phyloP scores from a whole-genome alignment of 2,888 invertebrate genomes.

The Dicyrtomina minuta region DNA sequence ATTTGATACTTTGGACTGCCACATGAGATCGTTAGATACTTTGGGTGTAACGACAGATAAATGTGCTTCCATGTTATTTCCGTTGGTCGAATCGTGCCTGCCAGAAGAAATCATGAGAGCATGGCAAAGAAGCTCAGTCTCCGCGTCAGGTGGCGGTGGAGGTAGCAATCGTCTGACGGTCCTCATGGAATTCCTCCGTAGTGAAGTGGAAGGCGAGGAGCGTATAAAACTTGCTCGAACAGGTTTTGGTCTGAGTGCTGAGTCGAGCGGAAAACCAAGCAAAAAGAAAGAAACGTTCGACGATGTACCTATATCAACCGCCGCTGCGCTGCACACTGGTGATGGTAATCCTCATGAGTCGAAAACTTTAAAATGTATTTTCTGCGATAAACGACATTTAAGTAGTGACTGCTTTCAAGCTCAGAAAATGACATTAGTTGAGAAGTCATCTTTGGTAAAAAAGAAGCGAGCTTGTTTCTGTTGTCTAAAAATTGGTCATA shows the following conservation, averaged over 20 bases:
- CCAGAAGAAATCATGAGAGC: too few species aligned
- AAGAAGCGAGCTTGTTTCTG: too few species aligned
- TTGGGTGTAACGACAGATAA: too few species aligned
- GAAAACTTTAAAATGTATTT: too few species aligned
- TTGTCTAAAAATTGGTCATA: too few species aligned
- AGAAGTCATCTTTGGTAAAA: too few species aligned
- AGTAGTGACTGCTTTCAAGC: not conserved
- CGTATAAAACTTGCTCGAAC: slow-evolving; percentile 17
- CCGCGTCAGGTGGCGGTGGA: too few species aligned
- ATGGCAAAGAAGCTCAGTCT: too few species aligned
- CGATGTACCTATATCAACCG: not conserved
- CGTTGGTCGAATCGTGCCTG: too few species aligned
- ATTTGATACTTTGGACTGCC: slow-evolving; percentile 33
- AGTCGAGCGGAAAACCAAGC: too few species aligned
- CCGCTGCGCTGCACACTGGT: not conserved
- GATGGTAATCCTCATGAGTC: not conserved
- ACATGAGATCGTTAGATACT: too few species aligned
- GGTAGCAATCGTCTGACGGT: not conserved
- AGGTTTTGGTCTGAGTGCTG: not conserved
- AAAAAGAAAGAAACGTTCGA: not conserved
- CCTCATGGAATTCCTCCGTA: slow-evolving; percentile 28
- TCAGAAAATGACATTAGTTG: not conserved
- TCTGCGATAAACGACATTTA: not conserved
- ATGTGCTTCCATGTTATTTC: too few species aligned
- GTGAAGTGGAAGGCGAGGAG: slow-evolving; percentile 29